Conservation (phyloP, 1,140 invertebrate species). For the Laodelphax striatellus region DNA sequence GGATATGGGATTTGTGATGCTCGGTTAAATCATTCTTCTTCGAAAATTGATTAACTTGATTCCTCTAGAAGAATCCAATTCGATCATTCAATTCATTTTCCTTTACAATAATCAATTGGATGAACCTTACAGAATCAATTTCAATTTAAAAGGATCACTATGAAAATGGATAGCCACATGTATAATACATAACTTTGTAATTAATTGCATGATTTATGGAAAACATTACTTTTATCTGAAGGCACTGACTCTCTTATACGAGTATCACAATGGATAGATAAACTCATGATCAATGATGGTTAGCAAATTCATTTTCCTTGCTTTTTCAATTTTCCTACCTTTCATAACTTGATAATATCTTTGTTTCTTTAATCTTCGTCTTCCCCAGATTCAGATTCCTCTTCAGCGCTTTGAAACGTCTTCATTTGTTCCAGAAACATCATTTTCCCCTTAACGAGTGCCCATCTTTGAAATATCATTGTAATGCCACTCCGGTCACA, state of each 20-base stretch:
- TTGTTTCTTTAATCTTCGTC: conserved; percentile 21
- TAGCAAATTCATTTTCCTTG: conserved; percentile 7
- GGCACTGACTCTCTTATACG: neutral
- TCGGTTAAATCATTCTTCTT: too few species aligned
- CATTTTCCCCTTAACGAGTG: conserved; percentile 90
- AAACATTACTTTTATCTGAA: conserved; percentile 4
- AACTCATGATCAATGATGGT: neutral
- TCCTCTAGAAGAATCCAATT: too few species aligned
- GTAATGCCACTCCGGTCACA: conserved; percentile 80
- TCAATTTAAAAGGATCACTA: too few species aligned
- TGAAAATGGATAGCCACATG: too few species aligned
- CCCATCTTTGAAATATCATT: conserved; percentile 88
- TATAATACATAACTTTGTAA: neutral
- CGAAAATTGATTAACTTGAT: too few species aligned
- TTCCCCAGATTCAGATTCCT: conserved; percentile 41
- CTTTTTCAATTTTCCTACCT: neutral
- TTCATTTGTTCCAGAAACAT: conserved; percentile 96
- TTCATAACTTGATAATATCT: neutral
- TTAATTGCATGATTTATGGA: neutral
- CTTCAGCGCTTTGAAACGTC: conserved; percentile 92
- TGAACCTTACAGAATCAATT: too few species aligned
- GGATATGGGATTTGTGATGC: too few species aligned
- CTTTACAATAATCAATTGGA: too few species aligned
- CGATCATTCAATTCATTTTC: too few species aligned
- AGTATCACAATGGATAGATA: neutral